Conservation (phyloP, 1,140 invertebrate genomes). For the Papilio machaon region DNA sequence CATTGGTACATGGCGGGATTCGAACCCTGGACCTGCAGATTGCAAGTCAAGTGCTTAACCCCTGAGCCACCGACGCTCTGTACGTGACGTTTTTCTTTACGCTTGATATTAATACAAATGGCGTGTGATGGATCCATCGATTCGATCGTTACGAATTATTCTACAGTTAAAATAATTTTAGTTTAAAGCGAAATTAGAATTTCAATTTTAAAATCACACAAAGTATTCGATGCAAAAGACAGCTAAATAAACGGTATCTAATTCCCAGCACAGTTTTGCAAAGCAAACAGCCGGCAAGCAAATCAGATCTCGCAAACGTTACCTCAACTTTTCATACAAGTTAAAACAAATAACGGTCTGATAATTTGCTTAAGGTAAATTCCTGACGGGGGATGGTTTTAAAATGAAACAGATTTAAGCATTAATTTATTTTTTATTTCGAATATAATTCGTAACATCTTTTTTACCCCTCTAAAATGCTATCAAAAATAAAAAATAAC, state of each 20-base stretch:
- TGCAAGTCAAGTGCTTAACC: too few relatives aligned
- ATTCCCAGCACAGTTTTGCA: constrained; percentile 37
- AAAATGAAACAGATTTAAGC: constrained; percentile 26
- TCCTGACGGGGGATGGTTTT: constrained; percentile 20
- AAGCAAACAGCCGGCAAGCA: constrained; percentile 27
- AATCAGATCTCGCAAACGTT: constrained; percentile 34
- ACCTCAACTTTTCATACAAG: constrained; percentile 36
- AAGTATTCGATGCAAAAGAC: constrained; percentile 20
- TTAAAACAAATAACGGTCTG: constrained; percentile 38
- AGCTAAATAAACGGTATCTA: constrained; percentile 36
- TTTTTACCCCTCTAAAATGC: neutral
- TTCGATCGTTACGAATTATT: neutral
- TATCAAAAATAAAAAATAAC: too few relatives aligned
- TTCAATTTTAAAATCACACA: constrained; percentile 21
- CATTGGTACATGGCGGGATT: too few relatives aligned
- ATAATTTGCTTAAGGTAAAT: constrained; percentile 34
- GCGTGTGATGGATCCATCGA: neutral
- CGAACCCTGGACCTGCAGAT: too few relatives aligned
- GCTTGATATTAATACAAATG: too few relatives aligned
- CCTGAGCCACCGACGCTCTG: too few relatives aligned
- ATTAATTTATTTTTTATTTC: neutral
- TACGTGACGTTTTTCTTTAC: too few relatives aligned
- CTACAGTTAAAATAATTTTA: neutral
- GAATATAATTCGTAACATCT: too few relatives aligned
- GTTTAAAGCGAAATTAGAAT: neutral